phyloP scores from a whole-genome alignment of 2,888 invertebrate species.

The Oscheius sp. region DNA sequence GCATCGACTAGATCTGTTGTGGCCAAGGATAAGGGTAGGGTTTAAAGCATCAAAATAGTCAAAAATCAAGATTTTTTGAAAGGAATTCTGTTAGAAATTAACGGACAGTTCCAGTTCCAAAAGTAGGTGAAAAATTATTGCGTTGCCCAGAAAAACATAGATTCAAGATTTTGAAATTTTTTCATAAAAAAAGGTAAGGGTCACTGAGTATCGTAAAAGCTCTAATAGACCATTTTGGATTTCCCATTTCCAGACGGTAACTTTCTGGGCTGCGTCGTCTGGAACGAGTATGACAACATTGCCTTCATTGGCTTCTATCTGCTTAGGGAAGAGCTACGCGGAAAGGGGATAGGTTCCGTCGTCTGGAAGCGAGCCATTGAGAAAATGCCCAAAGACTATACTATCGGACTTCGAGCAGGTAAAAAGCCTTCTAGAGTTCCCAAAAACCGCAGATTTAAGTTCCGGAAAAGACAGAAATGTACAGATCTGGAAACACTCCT shows the following conservation, averaged over 20 bases:
- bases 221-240: neutral
- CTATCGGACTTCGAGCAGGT: conserved; percentile 49
- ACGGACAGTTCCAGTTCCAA: no score
- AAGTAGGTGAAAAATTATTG: no score
- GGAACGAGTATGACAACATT: conserved; percentile 54
- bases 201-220: no score
- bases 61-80: no score
- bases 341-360: conserved; percentile 51
- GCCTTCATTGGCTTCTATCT: conserved; percentile 54
- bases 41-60: neutral
- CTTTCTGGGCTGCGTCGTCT: conserved; percentile 51
- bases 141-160: no score
- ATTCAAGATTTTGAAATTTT: no score
- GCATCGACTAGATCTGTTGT: conserved; percentile 46
- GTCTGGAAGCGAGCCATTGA: conserved; percentile 48
- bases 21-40: conserved; percentile 43
- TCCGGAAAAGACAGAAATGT: conserved; percentile 44
- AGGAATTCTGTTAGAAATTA: no score
- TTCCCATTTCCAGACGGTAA: conserved; percentile 38
- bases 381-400: conserved; percentile 43
- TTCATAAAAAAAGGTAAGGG: no score
- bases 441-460: conserved; percentile 6
- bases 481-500: conserved; percentile 43
- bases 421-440: neutral
- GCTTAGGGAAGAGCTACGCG: conserved; percentile 42